Base-by-base conservation (phyloP, 2,888 invertebrate species). In the Drosophila subquinaria region DNA sequence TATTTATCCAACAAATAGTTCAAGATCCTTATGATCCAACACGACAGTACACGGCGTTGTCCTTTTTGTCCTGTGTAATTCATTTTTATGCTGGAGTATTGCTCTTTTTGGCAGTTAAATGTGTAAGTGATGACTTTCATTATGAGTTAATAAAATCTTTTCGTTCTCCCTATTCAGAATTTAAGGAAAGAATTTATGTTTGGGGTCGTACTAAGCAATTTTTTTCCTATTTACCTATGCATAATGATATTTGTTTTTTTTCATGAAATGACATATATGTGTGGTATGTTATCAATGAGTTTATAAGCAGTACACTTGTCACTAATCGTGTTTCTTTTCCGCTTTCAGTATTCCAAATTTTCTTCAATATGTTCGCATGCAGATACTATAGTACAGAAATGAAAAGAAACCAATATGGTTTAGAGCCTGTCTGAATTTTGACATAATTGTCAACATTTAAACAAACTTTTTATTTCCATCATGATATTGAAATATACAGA, bases 381-480 rank as follows among this genome's bases (percentile, higher is more conserved):
- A 36, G 57, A 57, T 57, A 53, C 40, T 53, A 47, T 15, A 47
- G 43, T 23, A 15, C 43, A 1, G 5, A 17, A n/a, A 56, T 56
- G 56, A 9, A 10, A 5, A 3, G 4, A 56, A 20, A 43, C 35
- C 33, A 20, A 17, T 13, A 3, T 8, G 8, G 1, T 50, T 1
- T 17, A n/a, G 38, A 42, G 2, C 1, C 30, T 13, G 8, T 6
- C 8, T 50, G 10, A 35, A 33, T 13, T 13, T 17, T 5, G 2
- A 5, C 17, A 10, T 8, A 20, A 20, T 11, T 43, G 11, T 1
- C 17, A 9, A 42, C 17, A 40, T 15, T n/a, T 6, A 38, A n/a
- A 6, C 1, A 17, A 17, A 17, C 6, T n/a, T n/a, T 38, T n/a
- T n/a, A 2, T 6, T n/a, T n/a, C 0, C 15, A n/a, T 38, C 2